Base-by-base conservation (phyloP, 2,888 invertebrate species). In the Conistra vaccinii region DNA sequence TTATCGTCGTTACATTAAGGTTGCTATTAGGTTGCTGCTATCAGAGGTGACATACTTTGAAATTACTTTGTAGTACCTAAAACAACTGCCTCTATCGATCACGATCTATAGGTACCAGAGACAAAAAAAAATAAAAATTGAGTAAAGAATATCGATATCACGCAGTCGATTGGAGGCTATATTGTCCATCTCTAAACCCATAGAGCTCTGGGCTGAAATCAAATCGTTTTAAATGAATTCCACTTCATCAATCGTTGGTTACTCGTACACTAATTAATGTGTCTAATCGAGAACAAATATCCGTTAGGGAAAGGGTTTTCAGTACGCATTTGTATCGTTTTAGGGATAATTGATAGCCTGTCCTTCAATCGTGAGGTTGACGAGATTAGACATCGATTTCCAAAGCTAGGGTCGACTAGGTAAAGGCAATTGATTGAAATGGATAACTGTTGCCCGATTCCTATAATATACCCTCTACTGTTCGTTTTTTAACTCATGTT, bases 281-380 rank as follows among this genome's bases (percentile, higher is more conserved):
- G 67, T 82, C 78, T 90, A 88, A 91, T 91, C 85, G 85, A 86
- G 85, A 87, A 89, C 87, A 89, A 90, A 89, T 88, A 89, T 84
- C 86, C 81, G 70, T 66, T 77, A 45, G 76, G 77, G 76, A 35
- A 83, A 76, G 77, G 76, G 75, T 72, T 75, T 69, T 72, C 69
- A 69, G 65, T 48, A 29, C 73, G 78, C 80, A 78, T 84, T 85
- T 85, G 81, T 89, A 73, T 84, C 85, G 81, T 76, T 85, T 83
- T 83, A 82, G 69, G 68, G 83, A 80, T 87, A 84, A 88, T 81
- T 86, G 86, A 86, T 87, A 85, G 81, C 73, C 61, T 78, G 73
- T 42, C 66, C 58, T 76, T 55, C 45, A 65, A 65, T 72, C 35
- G 35, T 62, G 17, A 51, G 51, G 45, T 69, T 83, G 72, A 73